Base-by-base conservation (phyloP, 2,888 invertebrate species). In the Drosophila neotestacea region DNA sequence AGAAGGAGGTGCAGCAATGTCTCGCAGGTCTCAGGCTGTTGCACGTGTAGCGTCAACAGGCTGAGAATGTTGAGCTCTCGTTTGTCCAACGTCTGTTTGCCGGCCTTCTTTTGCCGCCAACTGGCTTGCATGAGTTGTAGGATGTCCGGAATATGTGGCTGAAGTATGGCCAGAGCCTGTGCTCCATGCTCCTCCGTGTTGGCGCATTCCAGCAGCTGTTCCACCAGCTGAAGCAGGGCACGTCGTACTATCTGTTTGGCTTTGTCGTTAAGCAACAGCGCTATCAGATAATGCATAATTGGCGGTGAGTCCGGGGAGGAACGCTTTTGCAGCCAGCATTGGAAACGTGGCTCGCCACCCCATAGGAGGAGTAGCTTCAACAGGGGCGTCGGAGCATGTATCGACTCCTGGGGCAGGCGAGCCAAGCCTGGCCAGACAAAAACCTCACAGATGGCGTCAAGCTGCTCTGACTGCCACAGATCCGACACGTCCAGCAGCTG, bases 341-440 rank as follows among this genome's bases (percentile, higher is more conserved):
- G 97, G 89, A 96, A 96, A 92, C 96, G 94, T 0, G 97, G 95
- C 92, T 96, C 95, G 60, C 95, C 94, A 73, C 96, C 95, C 97
- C 98, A 98, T 1, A 94, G 93, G 32, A 95, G 93, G 22, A 98
- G 93, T n/a, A 98, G 92, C 91, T 96, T 96, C 16, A 98, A 92
- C 58, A 98, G 93, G 2, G 96, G 94, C 1, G 98, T 97, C 0
- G 98, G 97, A 79, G 95, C 96, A 83, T 96, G 95, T 61, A 97
- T 95, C 9, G 97, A 96, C 90, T 98, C 98, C 50, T 94, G 93
- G 0, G 96, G 95, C 13, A 98, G 92, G 89, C 96, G 96, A 10
- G 94, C 93, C 63, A 97, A 92, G 87, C 95, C 94, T 0, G 98
- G 97, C 95, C 96, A 98, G 9, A 99, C 94, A 51, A 96, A 95